Evolutionary conservation across 2,113 vertebrate genomes (phyloP).

Genomic region (Otolemur garnettii): DNA sequence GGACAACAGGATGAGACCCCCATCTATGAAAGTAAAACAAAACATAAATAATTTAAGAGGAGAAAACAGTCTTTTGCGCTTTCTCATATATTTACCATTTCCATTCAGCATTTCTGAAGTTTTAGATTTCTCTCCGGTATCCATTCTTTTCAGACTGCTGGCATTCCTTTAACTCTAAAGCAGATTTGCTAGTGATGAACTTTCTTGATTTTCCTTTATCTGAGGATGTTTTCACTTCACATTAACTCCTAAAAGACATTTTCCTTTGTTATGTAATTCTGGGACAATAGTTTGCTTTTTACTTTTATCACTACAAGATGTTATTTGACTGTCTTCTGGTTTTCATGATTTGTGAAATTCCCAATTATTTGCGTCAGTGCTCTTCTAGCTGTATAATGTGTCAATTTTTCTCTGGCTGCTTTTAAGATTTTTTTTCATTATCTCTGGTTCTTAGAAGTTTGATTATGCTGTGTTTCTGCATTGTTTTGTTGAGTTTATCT

Average conservation of each 20-base stretch:
- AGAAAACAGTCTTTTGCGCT: background rate
- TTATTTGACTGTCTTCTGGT: background rate
- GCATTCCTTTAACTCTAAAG: background rate
- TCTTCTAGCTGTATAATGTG: background rate
- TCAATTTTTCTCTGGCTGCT: background rate
- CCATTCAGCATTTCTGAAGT: background rate
- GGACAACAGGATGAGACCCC: no score
- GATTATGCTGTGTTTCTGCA: background rate
- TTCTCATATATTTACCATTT: background rate
- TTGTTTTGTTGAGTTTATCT: background rate
- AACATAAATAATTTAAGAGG: background rate
- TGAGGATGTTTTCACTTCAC: background rate
- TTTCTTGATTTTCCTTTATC: background rate
- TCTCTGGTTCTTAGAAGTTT: background rate
- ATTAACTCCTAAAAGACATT: background rate
- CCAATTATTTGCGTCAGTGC: background rate
- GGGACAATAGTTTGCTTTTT: background rate
- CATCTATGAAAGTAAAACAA: no score
- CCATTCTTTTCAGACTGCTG: background rate
- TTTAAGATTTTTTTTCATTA: background rate
- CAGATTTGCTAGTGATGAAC: background rate
- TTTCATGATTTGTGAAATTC: background rate
- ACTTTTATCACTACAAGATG: background rate
- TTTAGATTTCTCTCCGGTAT: background rate
- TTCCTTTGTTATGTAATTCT: background rate